Conservation (phyloP, 92 coral and sea anemone species). For the Actinernus sp. region DNA sequence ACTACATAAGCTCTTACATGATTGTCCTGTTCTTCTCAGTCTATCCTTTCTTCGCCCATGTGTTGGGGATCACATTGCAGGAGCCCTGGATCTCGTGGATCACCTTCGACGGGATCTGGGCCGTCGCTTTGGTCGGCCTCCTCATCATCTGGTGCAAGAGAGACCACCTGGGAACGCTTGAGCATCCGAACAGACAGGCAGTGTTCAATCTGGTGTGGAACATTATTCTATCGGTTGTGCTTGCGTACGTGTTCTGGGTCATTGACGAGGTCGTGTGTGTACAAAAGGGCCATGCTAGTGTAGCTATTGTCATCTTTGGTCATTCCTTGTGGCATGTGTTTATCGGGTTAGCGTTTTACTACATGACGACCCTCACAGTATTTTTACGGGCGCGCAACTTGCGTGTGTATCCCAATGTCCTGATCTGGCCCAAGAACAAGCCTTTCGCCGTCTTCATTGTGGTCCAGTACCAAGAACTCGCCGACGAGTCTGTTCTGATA, state of each 20-base stretch:
- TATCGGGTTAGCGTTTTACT: slow-evolving; percentile 32
- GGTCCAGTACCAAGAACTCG: slow-evolving; percentile 28
- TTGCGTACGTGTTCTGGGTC: slow-evolving; percentile 42
- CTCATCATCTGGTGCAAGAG: slow-evolving; percentile 16
- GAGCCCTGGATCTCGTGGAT: slow-evolving; percentile 29
- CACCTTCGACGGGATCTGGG: slow-evolving; percentile 28
- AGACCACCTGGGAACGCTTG: slow-evolving; percentile 21
- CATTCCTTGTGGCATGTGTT: slow-evolving; percentile 33
- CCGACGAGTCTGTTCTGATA: too few species aligned
- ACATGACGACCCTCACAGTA: slow-evolving; percentile 35
- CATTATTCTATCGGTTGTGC: slow-evolving; percentile 25
- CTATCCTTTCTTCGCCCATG: slow-evolving; percentile 30
- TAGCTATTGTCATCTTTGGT: slow-evolving; percentile 27
- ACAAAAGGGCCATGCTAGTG: slow-evolving; percentile 1
- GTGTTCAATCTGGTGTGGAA: slow-evolving; percentile 51
- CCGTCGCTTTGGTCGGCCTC: slow-evolving; percentile 6
- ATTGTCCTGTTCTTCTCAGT: slow-evolving; percentile 14
- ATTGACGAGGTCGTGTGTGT: slow-evolving; percentile 28
- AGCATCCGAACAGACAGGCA: slow-evolving; percentile 24
- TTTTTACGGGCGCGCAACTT: slow-evolving; percentile 14
- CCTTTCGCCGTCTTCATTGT: slow-evolving; percentile 11
- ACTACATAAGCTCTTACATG: slow-evolving; percentile 5
- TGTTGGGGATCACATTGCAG: slow-evolving; percentile 8
- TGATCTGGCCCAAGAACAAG: slow-evolving; percentile 23
- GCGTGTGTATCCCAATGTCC: slow-evolving; percentile 19